These are phyloP conservation scores for Cassiopea andromeda DNA, from an alignment of 30 jellyfish, hydroid and myxozoan species.

Conservation along the genomic window DNA sequence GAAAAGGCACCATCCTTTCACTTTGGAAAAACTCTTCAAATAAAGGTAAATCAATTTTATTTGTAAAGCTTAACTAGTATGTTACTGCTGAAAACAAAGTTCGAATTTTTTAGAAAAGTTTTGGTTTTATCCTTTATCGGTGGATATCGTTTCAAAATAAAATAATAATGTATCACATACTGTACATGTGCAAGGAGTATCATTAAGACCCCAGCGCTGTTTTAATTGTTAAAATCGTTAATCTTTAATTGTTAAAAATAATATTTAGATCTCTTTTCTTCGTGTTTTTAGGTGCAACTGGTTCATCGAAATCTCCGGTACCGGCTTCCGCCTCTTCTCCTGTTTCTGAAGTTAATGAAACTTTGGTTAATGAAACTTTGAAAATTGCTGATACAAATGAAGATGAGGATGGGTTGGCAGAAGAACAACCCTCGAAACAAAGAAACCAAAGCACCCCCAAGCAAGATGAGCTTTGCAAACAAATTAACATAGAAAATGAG, in stretches of 20 bases:
- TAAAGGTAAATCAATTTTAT: too few relatives aligned
- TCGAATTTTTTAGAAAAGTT: conserved; percentile 2
- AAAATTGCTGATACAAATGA: conserved; percentile 32
- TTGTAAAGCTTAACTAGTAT: too few relatives aligned
- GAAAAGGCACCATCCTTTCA: too few relatives aligned
- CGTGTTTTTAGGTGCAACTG: conserved; percentile 23
- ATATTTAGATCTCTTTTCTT: neutral
- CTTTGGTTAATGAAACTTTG: neutral
- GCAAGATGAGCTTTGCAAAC: conserved; percentile 33
- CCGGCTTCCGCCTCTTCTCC: conserved; percentile 28
- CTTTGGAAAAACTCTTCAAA: too few relatives aligned
- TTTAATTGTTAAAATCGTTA: neutral
- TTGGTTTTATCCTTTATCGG: neutral
- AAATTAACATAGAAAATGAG: conserved; percentile 24
- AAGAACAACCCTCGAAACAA: conserved; percentile 26
- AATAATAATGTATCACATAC: conserved; percentile 8
- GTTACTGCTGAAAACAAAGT: neutral
- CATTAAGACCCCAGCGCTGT: neutral
- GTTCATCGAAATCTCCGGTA: conserved; percentile 9
- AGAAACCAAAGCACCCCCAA: conserved; percentile 37
- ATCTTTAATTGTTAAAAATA: neutral
- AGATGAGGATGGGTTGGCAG: conserved; percentile 38
- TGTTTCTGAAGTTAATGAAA: neutral
- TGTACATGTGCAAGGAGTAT: conserved; percentile 20
- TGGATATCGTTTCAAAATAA: conserved; percentile 4